A percentile compares a stretch with the other conserved stretches of the same genome.
Conservation (phyloP, 2,113 vertebrate genomes). For the Catharus fuscescens region DNA sequence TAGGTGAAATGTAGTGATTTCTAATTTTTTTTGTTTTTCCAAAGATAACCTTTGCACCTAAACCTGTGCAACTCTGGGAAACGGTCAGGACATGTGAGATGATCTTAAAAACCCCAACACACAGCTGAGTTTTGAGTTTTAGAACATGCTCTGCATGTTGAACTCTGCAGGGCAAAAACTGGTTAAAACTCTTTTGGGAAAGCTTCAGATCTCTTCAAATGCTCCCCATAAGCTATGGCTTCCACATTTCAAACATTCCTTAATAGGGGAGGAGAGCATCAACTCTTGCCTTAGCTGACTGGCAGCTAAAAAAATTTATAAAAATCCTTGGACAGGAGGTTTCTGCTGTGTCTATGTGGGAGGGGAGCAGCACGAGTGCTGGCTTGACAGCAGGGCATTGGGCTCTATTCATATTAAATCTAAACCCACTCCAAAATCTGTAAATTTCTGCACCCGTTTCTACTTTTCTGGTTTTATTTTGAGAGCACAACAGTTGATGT, state of each 20-base stretch:
- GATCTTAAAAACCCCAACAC: conserved; percentile 12
- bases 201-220: background rate
- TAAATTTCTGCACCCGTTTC: background rate
- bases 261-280: background rate
- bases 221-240: background rate
- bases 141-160: background rate
- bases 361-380: background rate
- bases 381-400: background rate
- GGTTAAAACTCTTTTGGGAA: background rate
- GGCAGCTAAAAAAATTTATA: background rate
- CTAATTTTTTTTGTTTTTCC: background rate
- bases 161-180: background rate
- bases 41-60: background rate
- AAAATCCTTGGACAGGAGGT: background rate
- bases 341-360: background rate
- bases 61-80: conserved; percentile 5
- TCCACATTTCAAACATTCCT: background rate
- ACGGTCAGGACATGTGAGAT: background rate
- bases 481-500: background rate
- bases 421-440: background rate
- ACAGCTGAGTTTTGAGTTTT: background rate
- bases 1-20: background rate
- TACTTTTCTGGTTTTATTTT: background rate
- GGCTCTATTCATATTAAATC: background rate
- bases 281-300: background rate